These are phyloP conservation scores for Trachelus troglodyta DNA, from an alignment of 2,888 invertebrate species.

Conservation along the genomic window DNA sequence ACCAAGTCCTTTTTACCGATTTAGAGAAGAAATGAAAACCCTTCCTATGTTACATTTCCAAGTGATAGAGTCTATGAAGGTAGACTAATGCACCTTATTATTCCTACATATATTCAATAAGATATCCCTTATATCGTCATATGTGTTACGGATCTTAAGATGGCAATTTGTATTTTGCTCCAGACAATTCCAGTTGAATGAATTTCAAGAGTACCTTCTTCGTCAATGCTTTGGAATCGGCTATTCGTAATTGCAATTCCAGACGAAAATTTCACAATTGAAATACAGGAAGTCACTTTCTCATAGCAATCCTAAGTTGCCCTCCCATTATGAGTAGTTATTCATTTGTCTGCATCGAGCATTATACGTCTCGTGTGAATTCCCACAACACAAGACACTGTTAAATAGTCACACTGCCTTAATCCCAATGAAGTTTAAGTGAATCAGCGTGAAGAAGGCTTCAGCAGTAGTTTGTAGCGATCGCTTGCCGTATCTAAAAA, in stretches of 20 bases:
- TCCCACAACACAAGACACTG: background rate
- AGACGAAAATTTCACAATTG: background rate
- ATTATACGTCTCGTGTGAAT: background rate
- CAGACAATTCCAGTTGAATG: background rate
- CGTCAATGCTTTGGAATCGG: background rate
- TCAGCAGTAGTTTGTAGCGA: constrained; percentile 57
- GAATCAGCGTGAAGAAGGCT: constrained; percentile 45
- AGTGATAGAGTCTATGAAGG: background rate
- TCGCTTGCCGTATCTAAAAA: constrained; percentile 54
- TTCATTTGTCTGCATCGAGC: background rate
- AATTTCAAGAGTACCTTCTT: too few species aligned
- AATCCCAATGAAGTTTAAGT: background rate
- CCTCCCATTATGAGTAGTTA: background rate
- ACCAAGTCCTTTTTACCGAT: background rate
- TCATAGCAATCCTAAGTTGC: background rate
- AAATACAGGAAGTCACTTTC: background rate
- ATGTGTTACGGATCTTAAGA: background rate
- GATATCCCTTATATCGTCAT: background rate
- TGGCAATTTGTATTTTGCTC: background rate
- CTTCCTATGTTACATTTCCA: background rate
- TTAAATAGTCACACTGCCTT: background rate
- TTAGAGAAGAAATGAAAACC: background rate
- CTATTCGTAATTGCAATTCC: background rate
- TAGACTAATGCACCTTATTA: background rate
- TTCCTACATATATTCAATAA: background rate